These are phyloP conservation scores for Aurelia sp. DNA, from an alignment of 30 jellyfish, hydroid and myxozoan genomes.

Conservation along the genomic window DNA sequence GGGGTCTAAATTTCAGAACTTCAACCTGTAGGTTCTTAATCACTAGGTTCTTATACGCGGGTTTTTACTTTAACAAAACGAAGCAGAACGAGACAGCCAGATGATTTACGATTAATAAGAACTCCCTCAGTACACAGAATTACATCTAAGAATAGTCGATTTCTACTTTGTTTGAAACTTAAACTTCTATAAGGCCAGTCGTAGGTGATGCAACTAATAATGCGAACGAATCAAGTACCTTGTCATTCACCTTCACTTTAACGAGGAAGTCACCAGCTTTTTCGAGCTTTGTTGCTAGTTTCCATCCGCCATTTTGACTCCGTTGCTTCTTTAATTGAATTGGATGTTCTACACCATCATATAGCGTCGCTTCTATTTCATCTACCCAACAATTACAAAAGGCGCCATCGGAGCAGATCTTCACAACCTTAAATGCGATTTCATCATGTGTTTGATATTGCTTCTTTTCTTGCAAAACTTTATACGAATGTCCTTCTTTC, in stretches of 20 bases:
- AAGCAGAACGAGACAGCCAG: too few relatives aligned
- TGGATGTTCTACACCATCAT: background rate
- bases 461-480: background rate
- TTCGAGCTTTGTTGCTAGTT: background rate
- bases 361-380: background rate
- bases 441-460: background rate
- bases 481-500: constrained; percentile 11
- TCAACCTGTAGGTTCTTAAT: too few relatives aligned
- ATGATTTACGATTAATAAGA: too few relatives aligned
- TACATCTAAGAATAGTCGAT: too few relatives aligned
- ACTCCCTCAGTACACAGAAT: too few relatives aligned
- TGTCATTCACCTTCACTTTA: constrained; percentile 18
- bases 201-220: constrained; percentile 1
- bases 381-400: constrained; percentile 6
- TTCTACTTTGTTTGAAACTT: too few relatives aligned
- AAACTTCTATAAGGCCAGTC: constrained; percentile 20
- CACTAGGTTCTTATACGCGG: too few relatives aligned
- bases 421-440: background rate
- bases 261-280: constrained; percentile 27
- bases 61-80: too few relatives aligned
- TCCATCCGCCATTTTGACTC: constrained; percentile 15
- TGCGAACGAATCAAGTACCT: background rate
- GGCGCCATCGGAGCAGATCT: constrained; percentile 14
- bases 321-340: constrained; percentile 1
- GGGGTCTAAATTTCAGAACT: too few relatives aligned